phyloP scores from a whole-genome alignment of 2,888 invertebrate genomes.

The Athrips mouffetella region DNA sequence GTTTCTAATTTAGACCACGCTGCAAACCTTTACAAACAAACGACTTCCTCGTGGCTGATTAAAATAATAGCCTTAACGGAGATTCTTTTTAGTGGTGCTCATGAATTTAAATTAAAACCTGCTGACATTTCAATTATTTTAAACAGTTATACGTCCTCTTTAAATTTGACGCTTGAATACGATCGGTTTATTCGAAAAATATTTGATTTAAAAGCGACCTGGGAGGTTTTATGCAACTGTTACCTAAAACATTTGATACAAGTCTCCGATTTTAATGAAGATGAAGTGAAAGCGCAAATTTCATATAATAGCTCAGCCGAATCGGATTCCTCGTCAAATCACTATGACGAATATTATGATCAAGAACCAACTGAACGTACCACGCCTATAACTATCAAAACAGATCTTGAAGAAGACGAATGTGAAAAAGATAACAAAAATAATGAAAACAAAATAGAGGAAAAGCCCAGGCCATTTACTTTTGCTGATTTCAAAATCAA shows the following conservation, averaged over 20 bases:
- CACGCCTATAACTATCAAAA: conserved; percentile 23
- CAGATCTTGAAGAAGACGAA: conserved; percentile 7
- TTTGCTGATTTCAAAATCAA: conserved; percentile 78
- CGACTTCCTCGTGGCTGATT: conserved; percentile 94
- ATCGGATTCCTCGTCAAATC: conserved; percentile 59
- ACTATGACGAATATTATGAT: conserved; percentile 59
- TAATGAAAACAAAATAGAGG: conserved; percentile 20
- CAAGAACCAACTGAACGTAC: conserved; percentile 31
- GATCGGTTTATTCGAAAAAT: conserved; percentile 79
- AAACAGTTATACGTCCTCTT: conserved; percentile 75
- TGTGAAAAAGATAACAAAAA: background rate
- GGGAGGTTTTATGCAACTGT: conserved; percentile 79
- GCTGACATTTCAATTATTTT: conserved; percentile 81
- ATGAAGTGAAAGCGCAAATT: conserved; percentile 49
- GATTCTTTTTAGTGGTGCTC: conserved; percentile 86
- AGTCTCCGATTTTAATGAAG: conserved; percentile 63
- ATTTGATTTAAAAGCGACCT: conserved; percentile 79
- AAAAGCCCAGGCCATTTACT: conserved; percentile 71
- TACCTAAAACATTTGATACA: conserved; percentile 72
- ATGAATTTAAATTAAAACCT: conserved; percentile 79
- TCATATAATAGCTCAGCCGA: conserved; percentile 65
- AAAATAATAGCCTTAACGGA: conserved; percentile 92
- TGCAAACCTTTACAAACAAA: conserved; percentile 94
- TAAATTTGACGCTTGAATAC: conserved; percentile 74
- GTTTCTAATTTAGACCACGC: conserved; percentile 91